These are phyloP conservation scores for Amblyornis subalaris DNA, from an alignment of 2,113 vertebrate genomes.

Conservation along the genomic window DNA sequence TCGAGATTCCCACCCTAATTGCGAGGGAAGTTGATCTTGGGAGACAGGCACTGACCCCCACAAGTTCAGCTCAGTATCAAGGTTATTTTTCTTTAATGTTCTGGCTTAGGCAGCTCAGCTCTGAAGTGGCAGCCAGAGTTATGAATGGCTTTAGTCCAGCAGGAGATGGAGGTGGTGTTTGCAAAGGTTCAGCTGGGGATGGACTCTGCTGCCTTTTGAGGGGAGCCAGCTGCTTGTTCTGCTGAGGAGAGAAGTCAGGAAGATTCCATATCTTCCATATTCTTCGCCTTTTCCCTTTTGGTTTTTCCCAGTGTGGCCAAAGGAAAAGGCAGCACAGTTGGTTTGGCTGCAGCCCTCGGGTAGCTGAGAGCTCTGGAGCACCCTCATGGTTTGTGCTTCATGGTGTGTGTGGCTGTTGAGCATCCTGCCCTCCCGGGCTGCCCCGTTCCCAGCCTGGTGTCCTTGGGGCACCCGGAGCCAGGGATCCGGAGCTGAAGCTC, in stretches of 20 bases:
- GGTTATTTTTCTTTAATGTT: background rate
- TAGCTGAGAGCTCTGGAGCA: background rate
- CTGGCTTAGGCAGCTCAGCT: background rate
- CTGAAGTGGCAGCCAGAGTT: background rate
- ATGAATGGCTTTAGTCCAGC: background rate
- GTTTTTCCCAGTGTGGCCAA: background rate
- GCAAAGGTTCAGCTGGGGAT: background rate
- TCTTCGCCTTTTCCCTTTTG: background rate
- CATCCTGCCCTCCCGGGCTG: background rate
- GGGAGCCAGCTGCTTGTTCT: background rate
- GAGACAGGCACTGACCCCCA: background rate
- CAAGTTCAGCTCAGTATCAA: background rate
- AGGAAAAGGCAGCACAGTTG: background rate
- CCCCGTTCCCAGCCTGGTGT: background rate
- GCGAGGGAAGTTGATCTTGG: background rate
- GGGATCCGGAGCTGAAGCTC: background rate
- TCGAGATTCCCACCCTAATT: background rate
- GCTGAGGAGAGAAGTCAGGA: background rate
- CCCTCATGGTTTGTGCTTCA: accelerated
- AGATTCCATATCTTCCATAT: background rate
- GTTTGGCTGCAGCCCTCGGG: background rate
- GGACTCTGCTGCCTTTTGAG: background rate
- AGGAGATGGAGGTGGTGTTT: background rate
- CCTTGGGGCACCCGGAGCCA: background rate
- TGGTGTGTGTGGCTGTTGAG: background rate